These are phyloP conservation scores for Diaperis boleti DNA, from an alignment of 2,888 invertebrate genomes.

Conservation along the genomic window DNA sequence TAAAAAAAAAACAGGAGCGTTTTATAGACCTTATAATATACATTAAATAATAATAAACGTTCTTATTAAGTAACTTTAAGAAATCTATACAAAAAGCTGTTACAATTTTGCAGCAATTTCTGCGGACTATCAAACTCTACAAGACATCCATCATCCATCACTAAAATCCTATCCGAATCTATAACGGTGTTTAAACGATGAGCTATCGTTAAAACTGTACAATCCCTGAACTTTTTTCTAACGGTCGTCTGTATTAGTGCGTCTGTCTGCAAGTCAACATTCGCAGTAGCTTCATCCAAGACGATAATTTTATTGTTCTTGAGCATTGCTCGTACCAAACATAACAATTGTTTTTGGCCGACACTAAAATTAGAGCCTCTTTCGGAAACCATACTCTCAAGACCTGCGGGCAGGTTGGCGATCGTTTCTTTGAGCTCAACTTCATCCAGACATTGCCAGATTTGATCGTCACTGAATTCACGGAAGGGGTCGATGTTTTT, in stretches of 20 bases:
- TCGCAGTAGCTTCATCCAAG: conserved; percentile 82
- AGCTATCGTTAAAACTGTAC: conserved; percentile 86
- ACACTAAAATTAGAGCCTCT: conserved; percentile 68
- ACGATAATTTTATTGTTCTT: conserved; percentile 63
- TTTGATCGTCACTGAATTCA: conserved; percentile 78
- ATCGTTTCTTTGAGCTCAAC: conserved; percentile 81
- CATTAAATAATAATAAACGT: no score
- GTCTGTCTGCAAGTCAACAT: conserved; percentile 84
- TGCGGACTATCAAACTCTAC: conserved; percentile 84
- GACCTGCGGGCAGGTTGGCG: conserved; percentile 68
- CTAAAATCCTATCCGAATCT: conserved; percentile 83
- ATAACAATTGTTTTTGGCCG: conserved; percentile 75
- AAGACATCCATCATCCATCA: conserved; percentile 78
- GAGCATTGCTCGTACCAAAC: conserved; percentile 74
- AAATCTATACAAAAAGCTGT: conserved; percentile 73
- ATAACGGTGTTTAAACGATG: conserved; percentile 87
- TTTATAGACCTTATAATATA: no score
- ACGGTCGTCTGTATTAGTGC: conserved; percentile 82
- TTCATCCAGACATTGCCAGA: conserved; percentile 89
- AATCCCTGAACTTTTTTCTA: conserved; percentile 77
- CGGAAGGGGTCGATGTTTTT: conserved; percentile 92
- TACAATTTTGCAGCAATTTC: conserved; percentile 71
- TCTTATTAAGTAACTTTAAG: no score
- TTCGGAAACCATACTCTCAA: conserved; percentile 63
- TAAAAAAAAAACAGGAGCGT: no score